These are phyloP conservation scores for Acrossocheilus fasciatus DNA, from an alignment of 2,797 vertebrate species.

Conservation along the genomic window DNA sequence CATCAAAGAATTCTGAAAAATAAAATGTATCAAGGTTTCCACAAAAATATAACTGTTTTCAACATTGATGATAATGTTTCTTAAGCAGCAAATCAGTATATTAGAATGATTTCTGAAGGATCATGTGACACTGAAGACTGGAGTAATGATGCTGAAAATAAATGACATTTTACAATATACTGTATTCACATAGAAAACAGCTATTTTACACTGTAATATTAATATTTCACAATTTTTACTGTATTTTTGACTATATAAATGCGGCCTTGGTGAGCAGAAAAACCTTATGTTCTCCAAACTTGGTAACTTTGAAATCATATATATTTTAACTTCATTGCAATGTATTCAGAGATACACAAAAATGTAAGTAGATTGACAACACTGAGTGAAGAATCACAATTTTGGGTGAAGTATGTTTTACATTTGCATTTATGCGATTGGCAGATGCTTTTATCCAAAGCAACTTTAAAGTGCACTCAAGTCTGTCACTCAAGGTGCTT, in stretches of 20 bases:
- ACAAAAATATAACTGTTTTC: not conserved
- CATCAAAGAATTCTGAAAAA: not conserved
- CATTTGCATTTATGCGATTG: constrained; percentile 9
- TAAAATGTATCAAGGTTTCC: not conserved
- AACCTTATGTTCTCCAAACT: not conserved
- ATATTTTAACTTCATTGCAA: not conserved
- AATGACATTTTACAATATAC: too few species aligned
- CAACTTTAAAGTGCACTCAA: not conserved
- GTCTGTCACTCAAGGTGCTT: constrained; percentile 25
- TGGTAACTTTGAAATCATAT: not conserved
- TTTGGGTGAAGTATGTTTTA: not conserved
- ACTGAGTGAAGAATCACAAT: not conserved
- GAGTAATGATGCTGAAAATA: not conserved
- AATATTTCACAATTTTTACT: not conserved
- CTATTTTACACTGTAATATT: not conserved
- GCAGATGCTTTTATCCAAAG: constrained; percentile 12
- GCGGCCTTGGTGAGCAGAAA: too few species aligned
- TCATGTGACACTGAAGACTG: not conserved
- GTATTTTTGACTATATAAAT: not conserved
- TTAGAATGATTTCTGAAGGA: not conserved
- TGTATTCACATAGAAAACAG: not conserved
- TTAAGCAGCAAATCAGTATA: accelerated
- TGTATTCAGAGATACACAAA: not conserved
- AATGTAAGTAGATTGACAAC: not conserved
- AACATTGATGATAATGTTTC: not conserved